Evolutionary conservation across 2,113 vertebrate species (phyloP).

Genomic region (Ibidorhyncha struthersii): DNA sequence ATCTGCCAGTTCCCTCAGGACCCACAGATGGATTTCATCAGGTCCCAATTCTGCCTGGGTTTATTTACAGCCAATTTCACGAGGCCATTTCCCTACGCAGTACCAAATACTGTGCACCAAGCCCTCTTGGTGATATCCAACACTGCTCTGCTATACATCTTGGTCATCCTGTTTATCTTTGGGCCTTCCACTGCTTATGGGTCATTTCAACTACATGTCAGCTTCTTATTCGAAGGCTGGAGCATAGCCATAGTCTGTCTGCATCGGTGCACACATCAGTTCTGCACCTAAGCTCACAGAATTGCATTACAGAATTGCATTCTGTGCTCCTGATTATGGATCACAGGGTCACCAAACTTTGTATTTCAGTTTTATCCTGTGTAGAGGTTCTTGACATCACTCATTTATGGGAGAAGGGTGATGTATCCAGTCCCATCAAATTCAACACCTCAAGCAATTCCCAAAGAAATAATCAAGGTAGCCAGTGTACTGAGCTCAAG

Average conservation of each 20-base stretch:
- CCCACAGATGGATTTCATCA: no score
- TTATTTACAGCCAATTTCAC: not conserved
- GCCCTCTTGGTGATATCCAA: not conserved
- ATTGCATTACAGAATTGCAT: not conserved
- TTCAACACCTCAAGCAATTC: not conserved
- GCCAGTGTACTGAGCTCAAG: not conserved
- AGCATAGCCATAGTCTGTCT: not conserved
- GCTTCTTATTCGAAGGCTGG: not conserved
- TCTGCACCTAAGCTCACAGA: not conserved
- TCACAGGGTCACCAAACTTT: not conserved
- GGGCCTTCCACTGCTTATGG: not conserved
- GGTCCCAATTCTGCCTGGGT: not conserved
- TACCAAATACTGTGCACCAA: not conserved
- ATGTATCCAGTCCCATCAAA: not conserved
- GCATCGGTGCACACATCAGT: not conserved
- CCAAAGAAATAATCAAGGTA: not conserved
- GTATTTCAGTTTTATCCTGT: not conserved
- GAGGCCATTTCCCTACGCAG: not conserved
- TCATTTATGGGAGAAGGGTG: not conserved
- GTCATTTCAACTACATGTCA: not conserved
- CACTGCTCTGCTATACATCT: not conserved
- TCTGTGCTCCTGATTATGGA: not conserved
- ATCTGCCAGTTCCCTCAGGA: no score
- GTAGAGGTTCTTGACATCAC: not conserved
- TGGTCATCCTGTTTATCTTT: not conserved